Percentiles rank a stretch among this genome's conserved stretches.
phyloP scores from a whole-genome alignment of 2,888 invertebrate species.

The Cheilosia pagana region DNA sequence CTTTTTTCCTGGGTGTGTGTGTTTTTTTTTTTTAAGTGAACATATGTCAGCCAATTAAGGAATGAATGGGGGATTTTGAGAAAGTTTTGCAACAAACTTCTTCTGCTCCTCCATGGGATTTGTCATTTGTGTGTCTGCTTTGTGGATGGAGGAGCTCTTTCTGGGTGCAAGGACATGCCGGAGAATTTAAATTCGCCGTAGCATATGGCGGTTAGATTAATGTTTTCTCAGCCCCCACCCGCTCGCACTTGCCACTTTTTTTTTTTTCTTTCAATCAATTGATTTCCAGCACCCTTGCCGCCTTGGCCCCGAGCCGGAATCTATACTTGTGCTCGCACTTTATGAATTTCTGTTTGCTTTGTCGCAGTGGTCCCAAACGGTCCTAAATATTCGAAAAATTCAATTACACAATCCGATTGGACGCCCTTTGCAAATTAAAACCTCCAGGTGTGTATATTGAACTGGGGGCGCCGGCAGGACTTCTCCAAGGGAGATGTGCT shows the following conservation, averaged over 20 bases:
- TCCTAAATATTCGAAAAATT: constrained; percentile 70
- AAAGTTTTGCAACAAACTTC: constrained; percentile 71
- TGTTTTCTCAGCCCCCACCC: constrained; percentile 31
- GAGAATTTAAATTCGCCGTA: constrained; percentile 64
- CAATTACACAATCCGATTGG: constrained; percentile 66
- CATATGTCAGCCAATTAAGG: constrained; percentile 75
- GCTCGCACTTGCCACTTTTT: constrained; percentile 9
- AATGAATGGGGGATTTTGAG: constrained; percentile 69
- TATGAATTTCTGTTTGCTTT: background rate
- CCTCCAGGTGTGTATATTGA: constrained; percentile 33
- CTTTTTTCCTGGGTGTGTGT: background rate
- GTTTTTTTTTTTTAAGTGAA: constrained; percentile 58
- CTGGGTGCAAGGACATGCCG: constrained; percentile 46
- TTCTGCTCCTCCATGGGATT: constrained; percentile 30
- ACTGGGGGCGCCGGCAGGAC: background rate
- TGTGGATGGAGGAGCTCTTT: background rate
- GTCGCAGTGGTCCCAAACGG: background rate
- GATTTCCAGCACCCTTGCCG: constrained; percentile 40
- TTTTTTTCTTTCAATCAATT: constrained; percentile 72
- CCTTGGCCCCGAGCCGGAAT: constrained; percentile 21
- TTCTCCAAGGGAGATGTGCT: constrained; percentile 42
- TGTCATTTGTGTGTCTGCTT: constrained; percentile 37
- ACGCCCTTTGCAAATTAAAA: constrained; percentile 57
- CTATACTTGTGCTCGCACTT: constrained; percentile 18
- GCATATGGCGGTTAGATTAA: constrained; percentile 69